phyloP scores from a whole-genome alignment of 1,140 invertebrate genomes.

The Bombus impatiens region DNA sequence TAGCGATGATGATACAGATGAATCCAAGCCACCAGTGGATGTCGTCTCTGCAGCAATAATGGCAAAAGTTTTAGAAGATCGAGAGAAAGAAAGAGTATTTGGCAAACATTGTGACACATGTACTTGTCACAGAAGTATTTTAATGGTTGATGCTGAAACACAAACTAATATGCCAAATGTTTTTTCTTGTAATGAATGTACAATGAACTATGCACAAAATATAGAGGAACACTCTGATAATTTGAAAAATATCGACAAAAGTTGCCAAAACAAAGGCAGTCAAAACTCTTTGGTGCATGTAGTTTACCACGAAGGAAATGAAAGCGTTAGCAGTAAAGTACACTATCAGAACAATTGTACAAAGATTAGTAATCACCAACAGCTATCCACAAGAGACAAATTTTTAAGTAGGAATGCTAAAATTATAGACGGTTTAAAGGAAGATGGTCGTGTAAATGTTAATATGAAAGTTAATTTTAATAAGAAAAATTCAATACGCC shows the following conservation, averaged over 20 bases:
- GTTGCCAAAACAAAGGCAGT: constrained; percentile 45
- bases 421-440: constrained; percentile 27
- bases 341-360: constrained; percentile 49
- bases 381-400: constrained; percentile 53
- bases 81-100: constrained; percentile 87
- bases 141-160: constrained; percentile 75
- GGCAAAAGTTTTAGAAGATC: constrained; percentile 95
- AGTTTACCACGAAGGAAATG: constrained; percentile 50
- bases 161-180: constrained; percentile 66
- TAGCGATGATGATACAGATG: constrained; percentile 81
- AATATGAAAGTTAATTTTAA: constrained; percentile 43
- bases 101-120: constrained; percentile 92
- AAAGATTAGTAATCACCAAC: constrained; percentile 38
- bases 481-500: constrained; percentile 52
- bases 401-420: constrained; percentile 40
- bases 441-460: constrained; percentile 25
- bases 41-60: constrained; percentile 96
- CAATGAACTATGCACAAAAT: constrained; percentile 16
- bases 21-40: constrained; percentile 85
- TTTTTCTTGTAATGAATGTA: constrained; percentile 45
- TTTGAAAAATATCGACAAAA: constrained; percentile 44
- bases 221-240: constrained; percentile 47
- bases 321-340: constrained; percentile 48
- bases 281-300: constrained; percentile 45
- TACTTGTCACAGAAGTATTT: constrained; percentile 84